Base-by-base conservation (phyloP, 2,888 invertebrate genomes). In the Meloe dianella region DNA sequence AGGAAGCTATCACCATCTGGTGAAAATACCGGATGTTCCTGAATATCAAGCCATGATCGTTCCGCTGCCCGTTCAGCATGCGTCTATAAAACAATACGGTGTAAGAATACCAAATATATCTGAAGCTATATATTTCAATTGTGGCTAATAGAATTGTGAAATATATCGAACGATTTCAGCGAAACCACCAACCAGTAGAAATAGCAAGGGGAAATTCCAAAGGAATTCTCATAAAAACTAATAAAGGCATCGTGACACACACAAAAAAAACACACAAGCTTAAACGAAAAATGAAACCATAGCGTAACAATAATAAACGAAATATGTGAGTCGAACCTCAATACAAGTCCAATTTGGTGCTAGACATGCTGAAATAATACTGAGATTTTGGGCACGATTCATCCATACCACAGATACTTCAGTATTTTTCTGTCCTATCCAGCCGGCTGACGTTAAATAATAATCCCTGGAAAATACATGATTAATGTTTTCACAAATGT, bases 381-480 rank as follows among this genome's bases (percentile, higher is more conserved):
- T 94, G 73, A 94, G 88, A 84, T 97, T 97, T 85, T 98, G 97
- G 57, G 93, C 91, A 75, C 98, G 89, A 84, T 95, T 95, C 89
- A 96, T 92, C 94, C 96, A 98, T 65, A 96, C 93, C 60, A 94
- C 92, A 61, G 93, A 90, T 73, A 97, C 89, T 81, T 93, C 90
- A 70, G 88, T 87, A 83, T 93, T 92, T 78, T 89, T 89, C 79
- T 89, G 89, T 78, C 92, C 91, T 77, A 95, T 90, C 97, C 97
- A 97, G 71, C 92, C 91, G 68, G 95, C 95, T 75, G 94, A 93
- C 82, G 95, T 95, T 82, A 97, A 86, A 86, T 97, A 97, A 86
- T 92, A 92, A 80, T 97, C 96, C 85, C 95, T 96, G 85, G 51
- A 85, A 82, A 61, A 35, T 59, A 61, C 62, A 10, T 54, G 58